Evolutionary conservation across 2,888 invertebrate genomes (phyloP), one percentile per base, ranked within the genome.

Genomic region (Nephrocerus scutellatus): DNA sequence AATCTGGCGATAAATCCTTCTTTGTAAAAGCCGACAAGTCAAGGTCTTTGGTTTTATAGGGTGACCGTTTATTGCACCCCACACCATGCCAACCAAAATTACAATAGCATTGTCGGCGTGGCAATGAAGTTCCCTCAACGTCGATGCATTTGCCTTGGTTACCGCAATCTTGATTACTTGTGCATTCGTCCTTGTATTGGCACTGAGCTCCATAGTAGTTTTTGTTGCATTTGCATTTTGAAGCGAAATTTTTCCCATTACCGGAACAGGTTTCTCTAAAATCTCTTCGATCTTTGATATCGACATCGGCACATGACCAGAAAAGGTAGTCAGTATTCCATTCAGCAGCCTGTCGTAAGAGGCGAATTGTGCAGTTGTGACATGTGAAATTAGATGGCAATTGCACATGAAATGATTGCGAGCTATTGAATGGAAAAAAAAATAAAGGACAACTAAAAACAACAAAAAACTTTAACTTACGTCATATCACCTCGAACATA

Each of bases 261-360:
- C 84, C 83, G 33, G 84, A 85, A 62, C 95, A 95, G 2, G 78
- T 77, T 66, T 91, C 90, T 48, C 80, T 79, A 68, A 82, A 90
- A 26, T 79, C 75, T 62, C 82, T 84, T 34, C 79, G 84, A 77
- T 53, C 63, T 46, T 77, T 71, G 43, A 95, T 85, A 58, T 92
- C 89, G 37, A 96, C 84, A 68, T 96, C 95, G 3, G 93, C 86
- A 62, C 96, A 96, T 1, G 91, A 91, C 90, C 91, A 93, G 73
- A 96, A 95, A 46, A 83, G 72, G 69, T 93, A 95, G 54, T 74
- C 77, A 38, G 74, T 70, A 1, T 82, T 79, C 91, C 92, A 95
- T 71, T 97, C 95, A 16, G 80, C 77, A 0, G 95, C 95, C 69
- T 95, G 88, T 1, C 95, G 73, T 36, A 91, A 75, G 50, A 97